A percentile compares a stretch with the other conserved stretches of the same genome.
Conservation (phyloP, 2,113 vertebrate genomes). For the Choloepus hoffmanni region DNA sequence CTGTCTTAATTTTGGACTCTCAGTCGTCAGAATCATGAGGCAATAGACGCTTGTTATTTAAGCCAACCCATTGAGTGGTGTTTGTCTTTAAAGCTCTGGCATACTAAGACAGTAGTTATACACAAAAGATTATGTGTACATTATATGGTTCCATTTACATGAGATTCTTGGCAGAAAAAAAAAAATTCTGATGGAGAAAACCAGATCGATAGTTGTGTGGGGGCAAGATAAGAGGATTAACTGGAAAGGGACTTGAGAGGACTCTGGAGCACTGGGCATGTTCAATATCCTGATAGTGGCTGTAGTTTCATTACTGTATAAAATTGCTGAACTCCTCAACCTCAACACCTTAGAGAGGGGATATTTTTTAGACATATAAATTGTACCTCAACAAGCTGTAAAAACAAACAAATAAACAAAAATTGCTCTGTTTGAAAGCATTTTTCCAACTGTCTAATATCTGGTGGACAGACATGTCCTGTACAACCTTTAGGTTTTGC, state of each 20-base stretch:
- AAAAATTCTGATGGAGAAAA: background rate
- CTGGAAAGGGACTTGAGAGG: background rate
- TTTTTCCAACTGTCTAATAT: background rate
- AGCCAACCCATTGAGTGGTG: no score
- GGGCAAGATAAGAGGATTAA: no score
- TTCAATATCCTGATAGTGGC: background rate
- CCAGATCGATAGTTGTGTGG: background rate
- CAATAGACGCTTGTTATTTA: no score
- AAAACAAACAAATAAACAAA: background rate
- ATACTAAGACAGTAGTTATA: background rate
- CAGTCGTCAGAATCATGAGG: no score
- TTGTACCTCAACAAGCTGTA: background rate
- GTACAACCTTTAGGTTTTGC: background rate
- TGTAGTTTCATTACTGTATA: background rate
- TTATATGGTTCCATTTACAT: background rate
- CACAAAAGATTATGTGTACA: background rate
- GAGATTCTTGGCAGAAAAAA: background rate
- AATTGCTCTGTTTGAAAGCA: background rate
- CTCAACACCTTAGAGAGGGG: background rate
- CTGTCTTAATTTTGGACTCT: no score
- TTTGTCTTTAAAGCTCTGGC: no score
- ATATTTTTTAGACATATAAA: background rate
- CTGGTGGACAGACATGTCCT: background rate
- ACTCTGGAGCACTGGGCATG: background rate
- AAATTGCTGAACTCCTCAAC: background rate